Evolutionary conservation across 2,888 invertebrate species (phyloP).

Genomic region (Cerceris rybyensis): DNA sequence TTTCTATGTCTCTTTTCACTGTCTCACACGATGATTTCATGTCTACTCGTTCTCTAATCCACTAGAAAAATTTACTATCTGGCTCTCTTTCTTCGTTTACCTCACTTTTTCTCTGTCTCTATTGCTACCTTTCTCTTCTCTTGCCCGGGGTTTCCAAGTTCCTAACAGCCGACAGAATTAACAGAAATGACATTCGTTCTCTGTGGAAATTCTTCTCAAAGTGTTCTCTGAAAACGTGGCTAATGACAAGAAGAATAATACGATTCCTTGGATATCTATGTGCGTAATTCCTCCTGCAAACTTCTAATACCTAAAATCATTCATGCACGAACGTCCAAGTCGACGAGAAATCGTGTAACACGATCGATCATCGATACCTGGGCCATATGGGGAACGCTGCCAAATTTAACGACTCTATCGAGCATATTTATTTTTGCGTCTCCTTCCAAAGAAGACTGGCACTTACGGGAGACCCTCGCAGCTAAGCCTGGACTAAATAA

Average conservation of each 20-base stretch:
- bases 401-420: constrained; percentile 3
- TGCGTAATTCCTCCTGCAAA: not conserved
- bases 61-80: too few species aligned
- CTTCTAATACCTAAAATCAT: not conserved
- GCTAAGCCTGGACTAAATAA: not conserved
- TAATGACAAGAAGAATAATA: too few species aligned
- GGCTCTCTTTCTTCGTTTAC: too few species aligned
- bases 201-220: too few species aligned
- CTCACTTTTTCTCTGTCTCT: too few species aligned
- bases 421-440: not conserved
- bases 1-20: not conserved
- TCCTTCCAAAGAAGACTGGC: not conserved
- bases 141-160: too few species aligned
- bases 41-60: too few species aligned
- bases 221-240: too few species aligned
- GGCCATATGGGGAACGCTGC: not conserved
- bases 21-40: not conserved
- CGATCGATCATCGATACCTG: not conserved
- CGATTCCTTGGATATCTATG: not conserved
- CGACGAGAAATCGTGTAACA: not conserved
- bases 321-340: not conserved
- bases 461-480: not conserved
- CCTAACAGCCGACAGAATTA: too few species aligned
- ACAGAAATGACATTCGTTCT: too few species aligned
- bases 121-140: too few species aligned